These are phyloP conservation scores for Ptychodera flava DNA, from an alignment of 35 echinoderm and acorn worm genomes.

Conservation along the genomic window DNA sequence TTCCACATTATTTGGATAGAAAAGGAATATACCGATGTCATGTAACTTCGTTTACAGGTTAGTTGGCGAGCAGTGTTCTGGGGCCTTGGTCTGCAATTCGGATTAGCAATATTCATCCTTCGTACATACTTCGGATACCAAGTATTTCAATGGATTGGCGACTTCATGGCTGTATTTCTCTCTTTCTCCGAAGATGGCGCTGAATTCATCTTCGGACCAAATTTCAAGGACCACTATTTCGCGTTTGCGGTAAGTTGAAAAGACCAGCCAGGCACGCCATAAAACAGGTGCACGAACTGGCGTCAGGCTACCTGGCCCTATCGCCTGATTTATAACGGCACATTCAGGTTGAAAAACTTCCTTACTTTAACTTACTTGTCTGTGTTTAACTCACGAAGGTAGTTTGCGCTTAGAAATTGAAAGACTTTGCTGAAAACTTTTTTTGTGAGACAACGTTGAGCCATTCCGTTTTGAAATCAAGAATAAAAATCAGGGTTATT, in stretches of 20 bases:
- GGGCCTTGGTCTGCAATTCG: conserved; percentile 36
- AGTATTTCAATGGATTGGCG: conserved; percentile 37
- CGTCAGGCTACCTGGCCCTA: too few species aligned
- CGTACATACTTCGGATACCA: conserved; percentile 32
- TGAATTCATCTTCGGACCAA: conserved; percentile 39
- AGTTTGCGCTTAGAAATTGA: too few species aligned
- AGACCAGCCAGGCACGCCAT: too few species aligned
- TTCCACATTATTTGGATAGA: not conserved
- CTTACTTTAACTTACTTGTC: too few species aligned
- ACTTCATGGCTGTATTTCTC: conserved; percentile 15
- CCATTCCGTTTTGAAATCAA: too few species aligned
- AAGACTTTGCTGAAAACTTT: too few species aligned
- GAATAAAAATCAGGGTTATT: too few species aligned
- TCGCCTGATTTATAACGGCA: too few species aligned
- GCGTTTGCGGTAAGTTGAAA: conserved; percentile 41
- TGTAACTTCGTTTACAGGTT: conserved; percentile 6
- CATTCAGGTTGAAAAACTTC: too few species aligned
- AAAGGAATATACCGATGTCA: not conserved
- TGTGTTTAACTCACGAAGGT: too few species aligned
- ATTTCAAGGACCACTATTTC: conserved; percentile 33
- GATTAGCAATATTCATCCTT: conserved; percentile 30
- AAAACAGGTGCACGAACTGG: too few species aligned
- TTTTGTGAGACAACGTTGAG: too few species aligned
- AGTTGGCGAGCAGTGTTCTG: conserved; percentile 49
- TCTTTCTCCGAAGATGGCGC: conserved; percentile 28